Evolutionary conservation across 1,140 invertebrate species (phyloP).

Genomic region (Zaprionus africanus): DNA sequence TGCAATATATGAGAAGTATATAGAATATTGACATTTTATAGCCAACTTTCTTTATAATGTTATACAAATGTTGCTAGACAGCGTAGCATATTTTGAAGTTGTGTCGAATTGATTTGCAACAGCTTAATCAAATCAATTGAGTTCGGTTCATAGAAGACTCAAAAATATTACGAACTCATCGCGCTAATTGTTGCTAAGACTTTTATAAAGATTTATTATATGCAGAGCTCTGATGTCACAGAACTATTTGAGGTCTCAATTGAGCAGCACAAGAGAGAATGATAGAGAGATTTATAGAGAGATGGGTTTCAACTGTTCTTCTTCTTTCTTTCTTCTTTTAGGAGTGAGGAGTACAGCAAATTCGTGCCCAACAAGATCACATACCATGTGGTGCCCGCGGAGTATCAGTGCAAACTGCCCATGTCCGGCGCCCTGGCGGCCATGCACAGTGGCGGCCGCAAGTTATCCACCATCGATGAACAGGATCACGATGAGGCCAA

Average conservation of each 20-base stretch:
- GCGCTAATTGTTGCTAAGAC: neutral
- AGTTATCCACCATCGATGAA: conserved; percentile 69
- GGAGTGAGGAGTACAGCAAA: conserved; percentile 76
- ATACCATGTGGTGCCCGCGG: conserved; percentile 72
- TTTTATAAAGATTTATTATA: conserved; percentile 2
- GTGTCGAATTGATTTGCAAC: neutral
- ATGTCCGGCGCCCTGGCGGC: conserved; percentile 22
- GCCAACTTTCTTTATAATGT: neutral
- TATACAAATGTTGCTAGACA: neutral
- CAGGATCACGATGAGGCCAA: conserved; percentile 68
- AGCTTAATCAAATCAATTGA: conserved; percentile 5
- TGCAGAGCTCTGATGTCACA: conserved; percentile 3
- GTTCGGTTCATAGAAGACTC: neutral
- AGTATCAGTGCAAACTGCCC: conserved; percentile 68
- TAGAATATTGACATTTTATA: neutral
- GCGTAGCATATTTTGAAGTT: neutral
- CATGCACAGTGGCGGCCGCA: conserved; percentile 38
- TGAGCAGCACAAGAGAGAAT: neutral
- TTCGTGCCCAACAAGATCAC: conserved; percentile 65
- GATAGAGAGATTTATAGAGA: too few species aligned
- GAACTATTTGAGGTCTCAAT: conserved; percentile 23
- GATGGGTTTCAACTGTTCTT: conserved; percentile 10
- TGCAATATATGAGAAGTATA: neutral
- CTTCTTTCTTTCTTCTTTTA: conserved; percentile 26
- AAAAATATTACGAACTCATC: neutral